Evolutionary conservation across 2,888 invertebrate species (phyloP).

Genomic region (Hirtodrosophila confusa): DNA sequence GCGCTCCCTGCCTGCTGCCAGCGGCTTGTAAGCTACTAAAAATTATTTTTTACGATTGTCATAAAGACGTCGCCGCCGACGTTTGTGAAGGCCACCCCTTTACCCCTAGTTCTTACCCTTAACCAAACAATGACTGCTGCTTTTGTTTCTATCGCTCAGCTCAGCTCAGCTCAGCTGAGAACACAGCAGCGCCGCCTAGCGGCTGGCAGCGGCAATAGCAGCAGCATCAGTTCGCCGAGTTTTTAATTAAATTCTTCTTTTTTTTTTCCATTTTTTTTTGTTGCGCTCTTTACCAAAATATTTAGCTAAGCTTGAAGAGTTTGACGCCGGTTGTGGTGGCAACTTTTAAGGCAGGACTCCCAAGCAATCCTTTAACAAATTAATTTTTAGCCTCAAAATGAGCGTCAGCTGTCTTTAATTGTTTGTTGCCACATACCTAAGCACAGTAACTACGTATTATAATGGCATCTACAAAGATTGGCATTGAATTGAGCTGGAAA

Average conservation of each 20-base stretch:
- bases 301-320: constrained; percentile 55
- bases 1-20: constrained; percentile 23
- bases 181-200: constrained; percentile 46
- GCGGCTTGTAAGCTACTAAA: constrained; percentile 73
- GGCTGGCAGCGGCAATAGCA: constrained; percentile 39
- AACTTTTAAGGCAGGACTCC: constrained; percentile 9
- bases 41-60: constrained; percentile 79
- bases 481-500: constrained; percentile 32
- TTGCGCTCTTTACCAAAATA: constrained; percentile 59
- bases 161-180: constrained; percentile 3
- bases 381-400: constrained; percentile 66
- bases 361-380: constrained; percentile 69
- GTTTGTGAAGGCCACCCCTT: constrained; percentile 25
- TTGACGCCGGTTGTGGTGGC: constrained; percentile 25
- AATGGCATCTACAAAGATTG: constrained; percentile 35
- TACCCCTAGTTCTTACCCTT: background rate
- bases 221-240: constrained; percentile 40
- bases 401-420: constrained; percentile 70
- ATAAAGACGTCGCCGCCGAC: constrained; percentile 68
- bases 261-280: constrained; percentile 18
- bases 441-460: constrained; percentile 13
- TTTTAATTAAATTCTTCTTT: constrained; percentile 71
- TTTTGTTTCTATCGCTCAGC: constrained; percentile 44
- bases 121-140: constrained; percentile 53
- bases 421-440: constrained; percentile 62